Percentiles rank a stretch among this genome's conserved stretches.
These are phyloP conservation scores for Conomelus anceps DNA, from an alignment of 2,888 invertebrate species.

Conservation along the genomic window DNA sequence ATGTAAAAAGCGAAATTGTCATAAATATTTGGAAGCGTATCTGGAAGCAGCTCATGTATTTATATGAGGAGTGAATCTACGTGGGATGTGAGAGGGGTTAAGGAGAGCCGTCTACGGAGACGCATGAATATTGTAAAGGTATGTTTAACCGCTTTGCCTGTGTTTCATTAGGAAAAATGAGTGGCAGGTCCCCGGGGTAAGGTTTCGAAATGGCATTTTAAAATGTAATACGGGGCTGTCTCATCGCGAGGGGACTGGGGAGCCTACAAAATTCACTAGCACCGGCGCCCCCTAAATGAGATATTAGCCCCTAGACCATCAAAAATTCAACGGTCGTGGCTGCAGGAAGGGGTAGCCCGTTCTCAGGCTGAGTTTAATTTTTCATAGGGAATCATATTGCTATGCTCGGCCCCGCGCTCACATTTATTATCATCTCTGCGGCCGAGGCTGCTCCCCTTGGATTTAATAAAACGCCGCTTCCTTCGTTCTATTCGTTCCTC, in stretches of 20 bases:
- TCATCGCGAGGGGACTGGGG: background rate
- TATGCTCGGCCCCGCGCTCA: conserved; percentile 2
- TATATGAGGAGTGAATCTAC: conserved; percentile 4
- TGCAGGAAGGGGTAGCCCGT: background rate
- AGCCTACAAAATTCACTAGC: conserved; percentile 23
- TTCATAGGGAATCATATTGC: conserved; percentile 19
- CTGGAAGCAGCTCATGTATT: conserved; percentile 5
- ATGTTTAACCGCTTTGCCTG: conserved; percentile 9
- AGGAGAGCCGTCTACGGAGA: conserved; percentile 4
- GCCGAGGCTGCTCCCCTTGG: background rate
- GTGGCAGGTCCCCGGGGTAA: conserved; percentile 12
- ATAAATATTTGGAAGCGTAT: background rate
- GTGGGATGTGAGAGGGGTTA: background rate
- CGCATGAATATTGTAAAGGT: conserved; percentile 3
- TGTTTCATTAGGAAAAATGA: conserved; percentile 26
- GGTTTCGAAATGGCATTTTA: conserved; percentile 26
- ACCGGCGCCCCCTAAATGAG: conserved; percentile 22
- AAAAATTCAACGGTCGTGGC: background rate
- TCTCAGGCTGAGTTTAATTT: conserved; percentile 10
- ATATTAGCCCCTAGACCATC: conserved; percentile 23
- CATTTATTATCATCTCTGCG: conserved; percentile 12
- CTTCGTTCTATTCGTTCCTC: background rate
- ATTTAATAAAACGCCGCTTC: conserved; percentile 4
- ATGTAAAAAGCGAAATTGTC: conserved; percentile 2
- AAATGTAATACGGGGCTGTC: conserved; percentile 25